These are phyloP conservation scores for Mandrillus leucophaeus DNA, from an alignment of 2,113 vertebrate species.

Conservation along the genomic window DNA sequence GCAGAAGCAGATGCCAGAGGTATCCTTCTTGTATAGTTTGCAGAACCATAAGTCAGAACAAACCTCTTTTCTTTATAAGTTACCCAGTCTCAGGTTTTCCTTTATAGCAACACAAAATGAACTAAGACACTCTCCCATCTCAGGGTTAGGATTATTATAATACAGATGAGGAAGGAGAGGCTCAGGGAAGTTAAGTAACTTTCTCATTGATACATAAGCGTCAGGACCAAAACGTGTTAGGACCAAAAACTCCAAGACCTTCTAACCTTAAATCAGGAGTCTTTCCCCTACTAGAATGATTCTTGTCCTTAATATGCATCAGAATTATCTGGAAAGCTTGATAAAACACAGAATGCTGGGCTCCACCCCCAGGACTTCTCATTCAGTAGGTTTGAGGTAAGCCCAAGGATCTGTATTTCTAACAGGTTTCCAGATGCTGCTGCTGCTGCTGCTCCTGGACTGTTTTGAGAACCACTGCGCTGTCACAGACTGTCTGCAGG, in stretches of 20 bases:
- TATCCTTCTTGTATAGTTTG: too few species aligned
- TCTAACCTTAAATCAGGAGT: not conserved
- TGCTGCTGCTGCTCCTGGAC: not conserved
- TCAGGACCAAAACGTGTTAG: not conserved
- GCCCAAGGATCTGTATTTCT: not conserved
- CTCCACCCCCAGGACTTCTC: not conserved
- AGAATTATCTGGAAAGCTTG: not conserved
- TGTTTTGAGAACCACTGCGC: not conserved
- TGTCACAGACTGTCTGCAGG: not conserved
- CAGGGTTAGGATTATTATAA: too few species aligned
- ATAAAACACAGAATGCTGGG: not conserved
- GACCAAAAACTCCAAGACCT: not conserved
- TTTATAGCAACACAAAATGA: too few species aligned
- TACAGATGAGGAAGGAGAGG: not conserved
- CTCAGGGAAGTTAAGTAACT: not conserved
- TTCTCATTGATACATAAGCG: not conserved
- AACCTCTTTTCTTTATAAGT: too few species aligned
- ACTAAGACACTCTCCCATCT: too few species aligned
- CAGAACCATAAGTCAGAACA: too few species aligned
- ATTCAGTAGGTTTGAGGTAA: not conserved
- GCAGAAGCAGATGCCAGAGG: too few species aligned
- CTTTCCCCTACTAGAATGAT: not conserved
- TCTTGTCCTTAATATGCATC: not conserved
- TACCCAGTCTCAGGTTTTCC: too few species aligned
- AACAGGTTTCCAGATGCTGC: not conserved